Evolutionary conservation across 2,888 invertebrate genomes (phyloP).

Genomic region (Orthonevra nobilis): DNA sequence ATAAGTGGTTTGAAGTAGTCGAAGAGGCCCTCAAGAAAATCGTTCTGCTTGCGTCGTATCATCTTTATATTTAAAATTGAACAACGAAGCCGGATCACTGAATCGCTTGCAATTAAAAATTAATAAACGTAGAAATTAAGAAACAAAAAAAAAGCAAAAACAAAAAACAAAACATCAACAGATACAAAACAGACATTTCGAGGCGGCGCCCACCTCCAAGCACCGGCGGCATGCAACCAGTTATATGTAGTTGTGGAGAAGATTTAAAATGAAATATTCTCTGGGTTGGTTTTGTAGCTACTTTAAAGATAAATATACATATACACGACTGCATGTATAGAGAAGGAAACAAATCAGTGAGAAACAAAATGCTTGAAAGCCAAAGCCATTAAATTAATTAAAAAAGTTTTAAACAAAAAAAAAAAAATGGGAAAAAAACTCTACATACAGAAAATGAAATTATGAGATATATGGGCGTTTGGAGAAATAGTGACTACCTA

Average conservation of each 20-base stretch:
- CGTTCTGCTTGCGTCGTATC: conserved; percentile 12
- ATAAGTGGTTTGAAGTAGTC: conserved; percentile 59
- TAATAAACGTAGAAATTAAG: conserved; percentile 58
- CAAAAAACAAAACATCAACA: conserved; percentile 20
- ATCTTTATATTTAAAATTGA: conserved; percentile 11
- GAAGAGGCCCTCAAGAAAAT: conserved; percentile 24
- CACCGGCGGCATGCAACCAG: conserved; percentile 11
- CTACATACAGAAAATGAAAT: conserved; percentile 35
- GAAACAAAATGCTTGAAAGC: conserved; percentile 53
- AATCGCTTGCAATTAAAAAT: conserved; percentile 57
- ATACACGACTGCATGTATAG: not conserved
- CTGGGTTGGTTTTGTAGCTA: conserved; percentile 27
- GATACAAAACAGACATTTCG: conserved; percentile 57
- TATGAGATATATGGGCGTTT: conserved; percentile 64
- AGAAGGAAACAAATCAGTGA: conserved; percentile 51
- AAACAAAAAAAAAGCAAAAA: conserved; percentile 15
- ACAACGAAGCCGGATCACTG: too few species aligned
- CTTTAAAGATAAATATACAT: not conserved
- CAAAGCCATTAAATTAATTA: conserved; percentile 70
- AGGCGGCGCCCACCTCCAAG: conserved; percentile 55
- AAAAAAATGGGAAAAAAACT: conserved; percentile 24
- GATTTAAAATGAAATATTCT: conserved; percentile 45
- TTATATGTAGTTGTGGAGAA: conserved; percentile 26
- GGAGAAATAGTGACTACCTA: conserved; percentile 39
- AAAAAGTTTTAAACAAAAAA: conserved; percentile 56